Conservation (phyloP, 1,140 invertebrate genomes). For the Pantala flavescens region DNA sequence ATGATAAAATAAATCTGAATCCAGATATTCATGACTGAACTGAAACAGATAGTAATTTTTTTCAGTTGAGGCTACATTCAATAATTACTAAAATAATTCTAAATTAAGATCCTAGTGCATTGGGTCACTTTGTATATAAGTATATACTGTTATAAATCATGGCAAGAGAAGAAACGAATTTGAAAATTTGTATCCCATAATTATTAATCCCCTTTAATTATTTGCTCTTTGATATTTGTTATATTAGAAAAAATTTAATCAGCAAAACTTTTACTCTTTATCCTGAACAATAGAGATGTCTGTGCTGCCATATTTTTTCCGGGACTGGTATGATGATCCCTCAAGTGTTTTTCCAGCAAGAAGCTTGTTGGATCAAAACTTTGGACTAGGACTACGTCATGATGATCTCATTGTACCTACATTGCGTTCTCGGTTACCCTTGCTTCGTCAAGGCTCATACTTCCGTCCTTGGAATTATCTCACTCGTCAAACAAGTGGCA, state of each 20-base stretch:
- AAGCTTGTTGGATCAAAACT: conserved; percentile 30
- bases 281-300: conserved; percentile 44
- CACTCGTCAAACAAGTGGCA: conserved; percentile 4
- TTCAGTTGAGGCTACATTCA: no score
- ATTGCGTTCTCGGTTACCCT: conserved; percentile 28
- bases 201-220: no score
- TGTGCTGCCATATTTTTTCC: conserved; percentile 64
- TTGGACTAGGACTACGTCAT: conserved; percentile 26
- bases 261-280: neutral
- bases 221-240: neutral
- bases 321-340: conserved; percentile 66
- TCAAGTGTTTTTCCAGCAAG: conserved; percentile 47
- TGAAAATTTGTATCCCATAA: no score
- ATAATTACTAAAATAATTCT: no score
- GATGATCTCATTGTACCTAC: conserved; percentile 24
- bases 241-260: neutral
- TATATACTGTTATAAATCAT: no score
- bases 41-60: no score
- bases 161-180: no score
- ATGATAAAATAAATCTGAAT: no score
- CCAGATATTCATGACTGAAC: no score
- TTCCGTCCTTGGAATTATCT: conserved; percentile 18
- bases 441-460: conserved; percentile 4
- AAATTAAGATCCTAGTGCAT: no score
- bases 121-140: no score